These are phyloP conservation scores for Nemopilema nomurai DNA, from an alignment of 30 jellyfish, hydroid and myxozoan genomes.

Conservation along the genomic window DNA sequence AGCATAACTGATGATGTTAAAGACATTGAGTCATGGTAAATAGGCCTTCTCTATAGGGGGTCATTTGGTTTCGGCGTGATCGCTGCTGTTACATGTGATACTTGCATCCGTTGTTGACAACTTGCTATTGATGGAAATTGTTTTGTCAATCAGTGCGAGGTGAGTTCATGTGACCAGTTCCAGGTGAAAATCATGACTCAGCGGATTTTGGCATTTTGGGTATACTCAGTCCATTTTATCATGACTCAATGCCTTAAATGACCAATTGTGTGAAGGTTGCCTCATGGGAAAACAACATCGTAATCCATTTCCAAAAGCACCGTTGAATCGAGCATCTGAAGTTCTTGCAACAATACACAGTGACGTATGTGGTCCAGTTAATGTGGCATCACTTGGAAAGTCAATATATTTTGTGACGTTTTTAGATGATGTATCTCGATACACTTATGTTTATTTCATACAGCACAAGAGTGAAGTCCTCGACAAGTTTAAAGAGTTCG, in stretches of 20 bases:
- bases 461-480: slow-evolving; percentile 34
- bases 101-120: too few relatives aligned
- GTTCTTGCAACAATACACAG: slow-evolving; percentile 9
- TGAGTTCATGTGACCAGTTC: too few relatives aligned
- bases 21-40: too few relatives aligned
- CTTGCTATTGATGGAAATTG: too few relatives aligned
- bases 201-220: too few relatives aligned
- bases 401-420: slow-evolving; percentile 37
- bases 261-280: slow-evolving; percentile 35
- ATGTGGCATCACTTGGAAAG: slow-evolving; percentile 28
- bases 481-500: slow-evolving; percentile 38
- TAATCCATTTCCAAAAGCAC: slow-evolving; percentile 20
- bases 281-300: slow-evolving; percentile 54
- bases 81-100: too few relatives aligned
- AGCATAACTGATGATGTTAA: not conserved
- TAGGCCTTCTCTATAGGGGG: too few relatives aligned
- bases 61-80: too few relatives aligned
- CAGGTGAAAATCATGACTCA: too few relatives aligned
- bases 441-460: slow-evolving; percentile 13
- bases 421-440: slow-evolving; percentile 17
- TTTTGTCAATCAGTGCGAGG: too few relatives aligned
- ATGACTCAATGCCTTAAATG: too few relatives aligned
- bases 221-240: too few relatives aligned
- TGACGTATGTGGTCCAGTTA: slow-evolving; percentile 46
- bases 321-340: slow-evolving; percentile 5